A percentile compares a stretch with the other conserved stretches of the same genome.
phyloP scores from a whole-genome alignment of 1,140 invertebrate species.

The Cataglyphis hispanica region DNA sequence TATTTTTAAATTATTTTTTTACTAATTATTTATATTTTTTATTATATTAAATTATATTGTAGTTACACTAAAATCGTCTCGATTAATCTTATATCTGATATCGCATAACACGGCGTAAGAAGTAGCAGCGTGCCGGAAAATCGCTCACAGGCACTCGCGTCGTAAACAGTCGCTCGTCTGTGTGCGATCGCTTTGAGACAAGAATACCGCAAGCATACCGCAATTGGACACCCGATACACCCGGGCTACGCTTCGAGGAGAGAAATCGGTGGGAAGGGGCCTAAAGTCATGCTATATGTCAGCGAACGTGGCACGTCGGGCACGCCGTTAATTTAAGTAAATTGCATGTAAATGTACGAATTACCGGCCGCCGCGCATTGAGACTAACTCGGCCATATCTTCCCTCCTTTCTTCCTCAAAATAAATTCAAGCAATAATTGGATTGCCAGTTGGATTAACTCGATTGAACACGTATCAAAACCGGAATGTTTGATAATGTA shows the following conservation, averaged over 20 bases:
- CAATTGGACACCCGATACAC: conserved; percentile 57
- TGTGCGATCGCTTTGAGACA: conserved; percentile 68
- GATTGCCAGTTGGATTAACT: conserved; percentile 62
- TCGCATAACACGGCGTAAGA: background rate
- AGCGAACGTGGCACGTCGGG: conserved; percentile 65
- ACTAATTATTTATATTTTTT: background rate
- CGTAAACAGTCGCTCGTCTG: background rate
- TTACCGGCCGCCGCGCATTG: conserved; percentile 62
- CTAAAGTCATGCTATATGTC: conserved; percentile 69
- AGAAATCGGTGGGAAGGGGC: conserved; percentile 64
- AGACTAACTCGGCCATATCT: conserved; percentile 75
- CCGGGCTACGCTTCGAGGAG: conserved; percentile 62
- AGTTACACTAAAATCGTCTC: background rate
- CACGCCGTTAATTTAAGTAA: conserved; percentile 74
- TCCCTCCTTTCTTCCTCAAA: conserved; percentile 59
- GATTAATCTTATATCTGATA: background rate
- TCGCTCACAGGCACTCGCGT: background rate
- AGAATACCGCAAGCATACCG: conserved; percentile 61
- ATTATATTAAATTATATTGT: conserved; percentile 10
- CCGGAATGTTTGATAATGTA: conserved; percentile 40
- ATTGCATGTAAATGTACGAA: conserved; percentile 79
- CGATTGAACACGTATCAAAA: conserved; percentile 51
- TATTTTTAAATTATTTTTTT: background rate
- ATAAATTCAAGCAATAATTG: conserved; percentile 73
- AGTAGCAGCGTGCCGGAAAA: background rate